A percentile compares a stretch with the other conserved stretches of the same genome.
phyloP scores from a whole-genome alignment of 2,888 invertebrate species.

The Drosophila koepferae region DNA sequence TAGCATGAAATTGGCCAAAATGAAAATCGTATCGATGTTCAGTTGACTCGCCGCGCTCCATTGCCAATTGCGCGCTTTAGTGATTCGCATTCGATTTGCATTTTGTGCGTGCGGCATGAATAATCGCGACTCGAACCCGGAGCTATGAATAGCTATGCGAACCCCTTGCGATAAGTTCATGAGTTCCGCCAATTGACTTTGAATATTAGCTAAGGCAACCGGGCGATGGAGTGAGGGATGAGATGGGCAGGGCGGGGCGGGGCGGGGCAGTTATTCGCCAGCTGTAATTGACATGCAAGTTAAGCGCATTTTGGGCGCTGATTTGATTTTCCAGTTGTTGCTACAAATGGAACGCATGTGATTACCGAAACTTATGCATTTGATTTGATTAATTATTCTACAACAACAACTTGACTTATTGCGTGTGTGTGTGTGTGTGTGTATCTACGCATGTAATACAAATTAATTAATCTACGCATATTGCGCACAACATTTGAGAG shows the following conservation, averaged over 20 bases:
- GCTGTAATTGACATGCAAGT: slow-evolving; percentile 78
- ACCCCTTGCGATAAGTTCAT: slow-evolving; percentile 66
- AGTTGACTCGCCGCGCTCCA: slow-evolving; percentile 9
- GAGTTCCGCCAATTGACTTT: slow-evolving; percentile 74
- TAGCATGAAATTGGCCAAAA: slow-evolving; percentile 73
- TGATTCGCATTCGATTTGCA: slow-evolving; percentile 79
- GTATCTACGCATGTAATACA: slow-evolving; percentile 65
- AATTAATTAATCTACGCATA: slow-evolving; percentile 76
- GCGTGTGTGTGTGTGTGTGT: slow-evolving; percentile 10
- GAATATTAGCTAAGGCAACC: slow-evolving; percentile 64
- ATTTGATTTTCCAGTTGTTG: slow-evolving; percentile 70
- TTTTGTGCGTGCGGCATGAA: slow-evolving; percentile 69
- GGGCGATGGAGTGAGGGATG: background rate
- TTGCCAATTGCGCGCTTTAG: slow-evolving; percentile 36
- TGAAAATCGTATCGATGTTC: slow-evolving; percentile 49
- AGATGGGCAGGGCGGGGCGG: no score
- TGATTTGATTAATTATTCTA: slow-evolving; percentile 75
- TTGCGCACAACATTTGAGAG: slow-evolving; percentile 54
- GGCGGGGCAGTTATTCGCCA: slow-evolving; percentile 39
- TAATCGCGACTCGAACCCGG: slow-evolving; percentile 57
- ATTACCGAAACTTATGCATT: slow-evolving; percentile 75
- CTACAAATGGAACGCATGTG: slow-evolving; percentile 66
- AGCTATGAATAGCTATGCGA: slow-evolving; percentile 46
- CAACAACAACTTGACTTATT: slow-evolving; percentile 50
- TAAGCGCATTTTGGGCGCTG: slow-evolving; percentile 69